Percentiles rank a stretch among this genome's conserved stretches.
phyloP scores from a whole-genome alignment of 1,140 invertebrate genomes.

The Aphis gossypii region DNA sequence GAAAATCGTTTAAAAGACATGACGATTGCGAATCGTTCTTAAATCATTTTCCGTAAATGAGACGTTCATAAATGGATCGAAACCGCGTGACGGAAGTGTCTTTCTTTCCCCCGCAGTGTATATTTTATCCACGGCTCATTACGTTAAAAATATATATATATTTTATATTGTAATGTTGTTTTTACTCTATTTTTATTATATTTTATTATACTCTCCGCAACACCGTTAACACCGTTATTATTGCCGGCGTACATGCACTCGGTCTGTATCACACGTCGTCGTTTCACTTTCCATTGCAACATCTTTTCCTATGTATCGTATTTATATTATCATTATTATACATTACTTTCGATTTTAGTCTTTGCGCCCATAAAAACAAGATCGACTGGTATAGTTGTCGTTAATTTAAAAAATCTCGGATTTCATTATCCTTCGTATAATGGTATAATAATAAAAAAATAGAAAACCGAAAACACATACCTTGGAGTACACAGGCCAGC shows the following conservation, averaged over 20 bases:
- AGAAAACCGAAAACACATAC: neutral
- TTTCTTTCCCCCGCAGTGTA: neutral
- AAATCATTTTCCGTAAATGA: constrained; percentile 14
- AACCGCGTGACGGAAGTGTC: constrained; percentile 53
- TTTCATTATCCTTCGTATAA: too few relatives aligned
- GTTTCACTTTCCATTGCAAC: constrained; percentile 58
- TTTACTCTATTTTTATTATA: constrained; percentile 35
- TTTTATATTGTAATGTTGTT: constrained; percentile 1
- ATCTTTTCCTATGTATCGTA: constrained; percentile 50
- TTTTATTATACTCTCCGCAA: constrained; percentile 27
- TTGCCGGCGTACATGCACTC: constrained; percentile 11
- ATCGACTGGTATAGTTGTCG: neutral
- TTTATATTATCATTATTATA: neutral
- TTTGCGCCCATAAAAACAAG: constrained; percentile 14
- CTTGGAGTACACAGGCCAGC: neutral
- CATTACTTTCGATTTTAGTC: constrained; percentile 54
- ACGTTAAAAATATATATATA: constrained; percentile 39
- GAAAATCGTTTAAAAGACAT: neutral
- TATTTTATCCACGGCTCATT: constrained; percentile 49
- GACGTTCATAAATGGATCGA: constrained; percentile 27
- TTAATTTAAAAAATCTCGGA: neutral
- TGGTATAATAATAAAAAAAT: neutral
- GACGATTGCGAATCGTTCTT: constrained; percentile 4
- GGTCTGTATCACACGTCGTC: constrained; percentile 56
- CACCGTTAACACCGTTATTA: constrained; percentile 40